A percentile compares a stretch with the other conserved stretches of the same genome.
phyloP scores from a whole-genome alignment of 2,113 vertebrate species.

The Proteles cristata region DNA sequence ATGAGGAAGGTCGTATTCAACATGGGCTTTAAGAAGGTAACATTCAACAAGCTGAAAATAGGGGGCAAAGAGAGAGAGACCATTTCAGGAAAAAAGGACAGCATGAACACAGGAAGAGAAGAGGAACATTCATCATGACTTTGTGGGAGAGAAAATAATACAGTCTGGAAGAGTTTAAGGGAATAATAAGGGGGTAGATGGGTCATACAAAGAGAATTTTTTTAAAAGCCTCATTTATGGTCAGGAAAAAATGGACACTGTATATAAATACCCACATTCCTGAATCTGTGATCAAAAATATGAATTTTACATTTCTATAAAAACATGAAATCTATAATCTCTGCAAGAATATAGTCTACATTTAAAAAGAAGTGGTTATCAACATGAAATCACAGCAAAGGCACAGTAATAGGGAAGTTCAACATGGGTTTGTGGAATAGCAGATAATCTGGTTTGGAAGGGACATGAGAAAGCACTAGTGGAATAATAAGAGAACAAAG shows the following conservation, averaged over 20 bases:
- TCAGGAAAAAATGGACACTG: neutral
- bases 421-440: neutral
- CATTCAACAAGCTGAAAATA: neutral
- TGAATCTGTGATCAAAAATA: slow-evolving; percentile 10
- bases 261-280: neutral
- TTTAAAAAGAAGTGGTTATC: neutral
- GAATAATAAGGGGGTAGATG: neutral
- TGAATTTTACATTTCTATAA: neutral
- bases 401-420: neutral
- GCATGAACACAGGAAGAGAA: neutral
- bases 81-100: neutral
- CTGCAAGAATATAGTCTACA: neutral
- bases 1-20: neutral
- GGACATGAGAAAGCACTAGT: slow-evolving; percentile 2
- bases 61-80: neutral
- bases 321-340: neutral
- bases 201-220: neutral
- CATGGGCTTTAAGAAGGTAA: neutral
- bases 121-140: neutral
- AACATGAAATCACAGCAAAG: slow-evolving; percentile 25
- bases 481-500: neutral
- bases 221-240: neutral
- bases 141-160: neutral
- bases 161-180: neutral
- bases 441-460: neutral